Evolutionary conservation across 2,113 vertebrate species (phyloP).

Genomic region (Sceloporus undulatus): DNA sequence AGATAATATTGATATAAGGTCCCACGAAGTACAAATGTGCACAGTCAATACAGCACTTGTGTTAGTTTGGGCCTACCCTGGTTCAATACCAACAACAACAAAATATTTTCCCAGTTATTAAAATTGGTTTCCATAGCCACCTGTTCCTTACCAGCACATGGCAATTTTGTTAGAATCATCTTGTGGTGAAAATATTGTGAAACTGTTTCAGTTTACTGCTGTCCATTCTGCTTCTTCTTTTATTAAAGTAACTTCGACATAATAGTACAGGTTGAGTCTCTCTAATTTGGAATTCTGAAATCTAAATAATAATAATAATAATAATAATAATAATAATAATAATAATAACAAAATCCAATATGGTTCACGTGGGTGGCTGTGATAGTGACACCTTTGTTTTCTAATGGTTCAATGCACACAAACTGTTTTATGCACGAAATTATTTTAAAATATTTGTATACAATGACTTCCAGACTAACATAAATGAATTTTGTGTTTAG

Average conservation of each 20-base stretch:
- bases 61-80: not conserved
- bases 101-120: not conserved
- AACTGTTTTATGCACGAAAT: too few relatives aligned
- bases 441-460: too few relatives aligned
- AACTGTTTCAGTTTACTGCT: not conserved
- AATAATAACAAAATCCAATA: too few relatives aligned
- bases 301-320: too few relatives aligned
- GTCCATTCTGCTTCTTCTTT: not conserved
- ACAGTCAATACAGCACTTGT: not conserved
- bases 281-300: too few relatives aligned
- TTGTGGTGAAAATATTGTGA: not conserved
- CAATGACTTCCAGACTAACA: too few relatives aligned
- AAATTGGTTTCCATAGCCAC: not conserved
- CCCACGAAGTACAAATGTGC: constrained; percentile 1
- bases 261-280: not conserved
- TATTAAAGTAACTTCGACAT: not conserved
- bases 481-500: too few relatives aligned
- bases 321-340: too few relatives aligned
- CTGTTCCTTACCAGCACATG: not conserved
- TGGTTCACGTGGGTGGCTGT: too few relatives aligned
- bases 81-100: not conserved
- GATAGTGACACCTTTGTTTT: too few relatives aligned
- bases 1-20: not conserved
- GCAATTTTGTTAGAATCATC: not conserved
- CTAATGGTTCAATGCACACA: too few relatives aligned